phyloP scores from a whole-genome alignment of 2,113 vertebrate species.

The Leucopsar rothschildi region DNA sequence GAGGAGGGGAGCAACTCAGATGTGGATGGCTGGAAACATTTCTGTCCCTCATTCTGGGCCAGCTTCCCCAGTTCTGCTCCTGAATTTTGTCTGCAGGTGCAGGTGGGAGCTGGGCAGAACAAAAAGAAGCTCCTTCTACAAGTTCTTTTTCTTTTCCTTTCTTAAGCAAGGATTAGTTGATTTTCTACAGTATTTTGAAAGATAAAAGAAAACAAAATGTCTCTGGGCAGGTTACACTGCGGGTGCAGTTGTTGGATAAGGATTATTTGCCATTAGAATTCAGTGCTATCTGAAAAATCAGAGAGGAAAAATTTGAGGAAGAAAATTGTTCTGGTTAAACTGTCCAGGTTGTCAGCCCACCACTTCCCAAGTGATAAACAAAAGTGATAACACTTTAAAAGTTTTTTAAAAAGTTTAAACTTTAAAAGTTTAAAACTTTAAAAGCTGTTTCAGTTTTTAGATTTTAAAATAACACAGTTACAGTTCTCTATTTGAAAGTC shows the following conservation, averaged over 20 bases:
- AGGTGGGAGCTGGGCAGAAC: not conserved
- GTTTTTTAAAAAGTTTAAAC: too few species aligned
- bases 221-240: not conserved
- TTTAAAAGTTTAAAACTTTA: too few species aligned
- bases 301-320: not conserved
- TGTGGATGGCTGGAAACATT: accelerated
- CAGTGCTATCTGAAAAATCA: not conserved
- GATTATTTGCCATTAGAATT: not conserved
- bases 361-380: not conserved
- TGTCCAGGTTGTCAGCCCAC: not conserved
- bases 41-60: not conserved
- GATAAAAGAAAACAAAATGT: not conserved
- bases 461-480: not conserved
- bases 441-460: not conserved
- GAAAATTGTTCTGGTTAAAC: not conserved
- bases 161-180: not conserved
- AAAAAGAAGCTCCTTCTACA: not conserved
- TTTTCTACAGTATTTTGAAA: not conserved
- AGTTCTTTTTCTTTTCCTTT: not conserved
- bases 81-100: not conserved
- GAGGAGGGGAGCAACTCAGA: not conserved
- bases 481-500: not conserved
- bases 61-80: not conserved
- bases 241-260: not conserved
- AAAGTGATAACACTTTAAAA: not conserved